phyloP scores from a whole-genome alignment of 2,888 invertebrate genomes.

The Chrysina gloriosa region DNA sequence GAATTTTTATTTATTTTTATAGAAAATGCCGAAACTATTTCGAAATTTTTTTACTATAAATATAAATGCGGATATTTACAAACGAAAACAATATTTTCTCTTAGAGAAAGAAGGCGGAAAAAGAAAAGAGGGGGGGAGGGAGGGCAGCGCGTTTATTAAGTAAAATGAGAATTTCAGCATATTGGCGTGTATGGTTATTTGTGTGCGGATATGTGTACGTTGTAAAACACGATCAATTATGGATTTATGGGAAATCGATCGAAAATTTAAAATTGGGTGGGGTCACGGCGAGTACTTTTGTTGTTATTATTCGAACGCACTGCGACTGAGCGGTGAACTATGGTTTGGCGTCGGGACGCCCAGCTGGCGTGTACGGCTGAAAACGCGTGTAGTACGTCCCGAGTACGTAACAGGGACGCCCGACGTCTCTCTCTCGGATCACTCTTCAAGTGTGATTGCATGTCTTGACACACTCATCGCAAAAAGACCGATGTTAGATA shows the following conservation, averaged over 20 bases:
- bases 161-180: too few relatives aligned
- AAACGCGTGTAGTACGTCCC: conserved; percentile 26
- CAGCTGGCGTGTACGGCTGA: conserved; percentile 20
- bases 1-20: too few relatives aligned
- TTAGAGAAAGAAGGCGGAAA: too few relatives aligned
- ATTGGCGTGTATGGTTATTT: too few relatives aligned
- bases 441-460: not conserved
- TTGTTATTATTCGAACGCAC: conserved; percentile 33
- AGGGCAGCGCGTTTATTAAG: too few relatives aligned
- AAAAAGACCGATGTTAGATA: conserved; percentile 26
- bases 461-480: not conserved
- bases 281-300: conserved; percentile 36
- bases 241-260: conserved; percentile 40
- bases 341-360: conserved; percentile 33
- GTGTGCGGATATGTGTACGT: not conserved
- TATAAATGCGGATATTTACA: too few relatives aligned
- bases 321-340: conserved; percentile 41
- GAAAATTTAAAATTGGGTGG: conserved; percentile 40
- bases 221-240: conserved; percentile 37
- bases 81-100: too few relatives aligned
- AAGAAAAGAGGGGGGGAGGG: too few relatives aligned
- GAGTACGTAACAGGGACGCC: conserved; percentile 1
- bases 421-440: conserved; percentile 1
- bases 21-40: too few relatives aligned
- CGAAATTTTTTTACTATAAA: too few relatives aligned